phyloP scores from a whole-genome alignment of 2,797 vertebrate genomes.

The Leucoraja ocellata region DNA sequence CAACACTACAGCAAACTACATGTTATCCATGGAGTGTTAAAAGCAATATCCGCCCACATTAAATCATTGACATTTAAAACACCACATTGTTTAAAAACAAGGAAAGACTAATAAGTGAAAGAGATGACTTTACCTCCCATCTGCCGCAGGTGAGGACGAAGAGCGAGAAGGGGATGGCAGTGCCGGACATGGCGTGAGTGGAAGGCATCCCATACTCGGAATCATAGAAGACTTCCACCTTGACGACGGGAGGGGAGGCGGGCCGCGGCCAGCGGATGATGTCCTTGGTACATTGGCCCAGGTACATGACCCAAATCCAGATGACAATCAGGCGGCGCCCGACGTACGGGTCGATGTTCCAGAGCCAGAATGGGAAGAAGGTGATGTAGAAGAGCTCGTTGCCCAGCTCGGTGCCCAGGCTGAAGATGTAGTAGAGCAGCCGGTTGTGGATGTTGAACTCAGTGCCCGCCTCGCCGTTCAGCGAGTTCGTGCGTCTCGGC shows the following conservation, averaged over 20 bases:
- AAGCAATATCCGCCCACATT: background rate
- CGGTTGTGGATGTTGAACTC: slow-evolving; percentile 72
- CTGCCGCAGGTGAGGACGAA: slow-evolving; percentile 76
- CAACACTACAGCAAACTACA: background rate
- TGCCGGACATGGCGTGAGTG: slow-evolving; percentile 95
- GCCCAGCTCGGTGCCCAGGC: slow-evolving; percentile 84
- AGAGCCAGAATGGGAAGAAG: slow-evolving; percentile 87
- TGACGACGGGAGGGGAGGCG: slow-evolving; percentile 84
- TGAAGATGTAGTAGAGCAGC: slow-evolving; percentile 79
- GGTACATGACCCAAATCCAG: slow-evolving; percentile 95
- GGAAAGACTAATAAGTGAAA: too few relatives aligned
- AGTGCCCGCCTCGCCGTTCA: slow-evolving; percentile 72
- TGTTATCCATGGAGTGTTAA: background rate
- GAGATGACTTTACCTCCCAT: slow-evolving; percentile 73
- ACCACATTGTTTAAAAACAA: too few relatives aligned
- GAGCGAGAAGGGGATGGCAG: slow-evolving; percentile 81
- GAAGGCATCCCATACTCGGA: slow-evolving; percentile 98
- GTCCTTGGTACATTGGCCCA: slow-evolving; percentile 96
- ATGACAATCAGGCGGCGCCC: slow-evolving; percentile 75
- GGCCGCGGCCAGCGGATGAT: slow-evolving; percentile 82
- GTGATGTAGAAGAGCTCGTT: slow-evolving; percentile 91
- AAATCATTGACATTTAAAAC: too few relatives aligned
- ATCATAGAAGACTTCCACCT: slow-evolving; percentile 94
- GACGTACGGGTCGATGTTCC: slow-evolving; percentile 84
- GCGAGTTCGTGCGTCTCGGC: slow-evolving; percentile 77